A percentile compares a stretch with the other conserved stretches of the same genome.
Conservation (phyloP, 2,888 invertebrate species). For the Andrena minutula region DNA sequence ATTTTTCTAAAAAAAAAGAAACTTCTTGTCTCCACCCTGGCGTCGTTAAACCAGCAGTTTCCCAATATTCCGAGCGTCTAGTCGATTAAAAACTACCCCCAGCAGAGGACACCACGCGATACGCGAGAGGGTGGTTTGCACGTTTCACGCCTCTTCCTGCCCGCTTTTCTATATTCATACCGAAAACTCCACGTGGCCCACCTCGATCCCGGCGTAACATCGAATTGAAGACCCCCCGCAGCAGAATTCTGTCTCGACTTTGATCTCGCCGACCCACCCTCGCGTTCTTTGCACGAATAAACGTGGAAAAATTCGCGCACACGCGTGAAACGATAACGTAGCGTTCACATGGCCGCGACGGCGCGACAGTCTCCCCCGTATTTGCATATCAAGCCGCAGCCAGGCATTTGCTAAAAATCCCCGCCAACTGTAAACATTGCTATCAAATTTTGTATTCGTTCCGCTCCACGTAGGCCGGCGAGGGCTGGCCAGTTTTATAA, state of each 20-base stretch:
- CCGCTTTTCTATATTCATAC: constrained; percentile 5
- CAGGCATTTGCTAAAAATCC: constrained; percentile 34
- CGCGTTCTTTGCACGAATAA: constrained; percentile 64
- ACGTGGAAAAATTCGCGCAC: constrained; percentile 31
- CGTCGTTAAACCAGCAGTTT: neutral
- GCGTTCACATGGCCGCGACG: constrained; percentile 53
- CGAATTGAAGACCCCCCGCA: constrained; percentile 69
- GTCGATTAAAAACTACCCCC: neutral
- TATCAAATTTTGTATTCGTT: constrained; percentile 37
- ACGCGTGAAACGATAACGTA: constrained; percentile 61
- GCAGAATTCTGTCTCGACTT: constrained; percentile 71
- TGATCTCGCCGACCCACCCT: constrained; percentile 60
- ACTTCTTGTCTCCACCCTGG: neutral
- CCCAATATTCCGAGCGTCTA: neutral
- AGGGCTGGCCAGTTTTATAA: constrained; percentile 23
- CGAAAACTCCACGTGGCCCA: constrained; percentile 29
- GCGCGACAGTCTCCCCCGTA: neutral
- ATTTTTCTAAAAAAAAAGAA: neutral
- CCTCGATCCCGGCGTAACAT: constrained; percentile 63
- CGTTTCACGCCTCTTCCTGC: neutral
- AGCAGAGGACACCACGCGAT: neutral
- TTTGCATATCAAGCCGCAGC: constrained; percentile 50
- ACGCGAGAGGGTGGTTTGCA: neutral
- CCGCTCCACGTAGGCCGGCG: neutral
- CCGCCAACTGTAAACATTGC: constrained; percentile 21